Conservation (phyloP, 2,888 invertebrate genomes). For the Hypomecis atomaria region DNA sequence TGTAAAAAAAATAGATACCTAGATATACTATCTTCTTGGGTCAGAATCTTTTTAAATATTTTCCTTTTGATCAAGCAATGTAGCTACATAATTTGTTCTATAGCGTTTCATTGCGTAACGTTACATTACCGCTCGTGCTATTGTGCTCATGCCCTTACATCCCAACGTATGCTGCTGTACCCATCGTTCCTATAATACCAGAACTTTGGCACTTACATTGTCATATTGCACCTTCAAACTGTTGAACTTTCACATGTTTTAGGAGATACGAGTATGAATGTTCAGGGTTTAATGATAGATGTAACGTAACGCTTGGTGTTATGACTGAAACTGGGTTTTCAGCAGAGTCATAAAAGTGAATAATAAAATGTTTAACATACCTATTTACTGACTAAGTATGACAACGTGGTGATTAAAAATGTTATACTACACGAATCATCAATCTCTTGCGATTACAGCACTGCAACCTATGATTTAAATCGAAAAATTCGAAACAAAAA, state of each 20-base stretch:
- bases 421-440: no score
- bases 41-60: no score
- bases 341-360: background rate
- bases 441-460: no score
- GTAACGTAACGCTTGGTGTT: slow-evolving; percentile 11
- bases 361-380: background rate
- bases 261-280: slow-evolving; percentile 13
- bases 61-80: no score
- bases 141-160: background rate
- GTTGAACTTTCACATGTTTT: slow-evolving; percentile 35
- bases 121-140: background rate
- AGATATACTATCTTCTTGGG: no score
- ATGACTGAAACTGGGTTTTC: slow-evolving; percentile 5
- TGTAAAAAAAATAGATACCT: no score
- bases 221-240: slow-evolving; percentile 39
- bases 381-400: no score
- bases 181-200: slow-evolving; percentile 29
- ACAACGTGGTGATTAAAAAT: no score
- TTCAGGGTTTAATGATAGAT: slow-evolving; percentile 18
- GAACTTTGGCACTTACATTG: slow-evolving; percentile 41
- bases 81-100: no score
- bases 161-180: slow-evolving; percentile 10
- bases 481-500: no score
- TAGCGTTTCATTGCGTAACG: no score
- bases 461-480: no score